A percentile compares a stretch with the other conserved stretches of the same genome.
phyloP scores from a whole-genome alignment of 23 tunicate species.

The Diplosoma virens region DNA sequence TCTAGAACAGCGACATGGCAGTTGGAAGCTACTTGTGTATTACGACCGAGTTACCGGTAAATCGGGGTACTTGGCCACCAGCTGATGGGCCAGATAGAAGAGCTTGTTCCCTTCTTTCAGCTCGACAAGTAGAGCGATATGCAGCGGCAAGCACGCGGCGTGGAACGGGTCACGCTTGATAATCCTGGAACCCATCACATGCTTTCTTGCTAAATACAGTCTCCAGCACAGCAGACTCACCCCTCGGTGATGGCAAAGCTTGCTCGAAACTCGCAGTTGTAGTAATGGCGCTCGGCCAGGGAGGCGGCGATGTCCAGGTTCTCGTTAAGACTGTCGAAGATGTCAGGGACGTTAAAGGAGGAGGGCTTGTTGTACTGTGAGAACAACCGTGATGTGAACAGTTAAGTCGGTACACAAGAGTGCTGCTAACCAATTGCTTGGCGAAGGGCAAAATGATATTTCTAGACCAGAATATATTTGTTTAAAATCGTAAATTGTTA shows the following conservation, averaged over 20 bases:
- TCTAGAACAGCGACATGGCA: slow-evolving; percentile 11
- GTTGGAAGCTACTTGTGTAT: neutral
- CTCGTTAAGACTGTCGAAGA: slow-evolving; percentile 51
- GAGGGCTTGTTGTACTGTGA: slow-evolving; percentile 77
- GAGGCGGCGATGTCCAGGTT: slow-evolving; percentile 82
- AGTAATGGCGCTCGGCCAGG: slow-evolving; percentile 89
- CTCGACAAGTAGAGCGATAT: slow-evolving; percentile 76
- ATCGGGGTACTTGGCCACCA: slow-evolving; percentile 71
- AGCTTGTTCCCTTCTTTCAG: slow-evolving; percentile 69
- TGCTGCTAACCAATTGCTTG: too few relatives aligned
- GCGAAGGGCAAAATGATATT: too few relatives aligned
- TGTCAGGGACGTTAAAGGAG: slow-evolving; percentile 54
- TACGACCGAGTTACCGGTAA: slow-evolving; percentile 46
- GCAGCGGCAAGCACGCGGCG: slow-evolving; percentile 67
- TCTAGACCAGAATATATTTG: too few relatives aligned
- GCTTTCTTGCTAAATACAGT: neutral
- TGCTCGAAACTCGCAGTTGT: slow-evolving; percentile 82
- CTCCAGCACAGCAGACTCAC: slow-evolving; percentile 23
- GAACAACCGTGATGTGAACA: neutral
- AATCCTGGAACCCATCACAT: slow-evolving; percentile 27
- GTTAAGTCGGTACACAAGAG: too few relatives aligned
- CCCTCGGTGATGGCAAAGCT: slow-evolving; percentile 62
- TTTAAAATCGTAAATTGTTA: too few relatives aligned
- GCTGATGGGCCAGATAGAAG: slow-evolving; percentile 77
- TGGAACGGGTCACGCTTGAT: slow-evolving; percentile 76